Evolutionary conservation across 2,797 vertebrate species (phyloP).

Genomic region (Oreochromis mossambicus): DNA sequence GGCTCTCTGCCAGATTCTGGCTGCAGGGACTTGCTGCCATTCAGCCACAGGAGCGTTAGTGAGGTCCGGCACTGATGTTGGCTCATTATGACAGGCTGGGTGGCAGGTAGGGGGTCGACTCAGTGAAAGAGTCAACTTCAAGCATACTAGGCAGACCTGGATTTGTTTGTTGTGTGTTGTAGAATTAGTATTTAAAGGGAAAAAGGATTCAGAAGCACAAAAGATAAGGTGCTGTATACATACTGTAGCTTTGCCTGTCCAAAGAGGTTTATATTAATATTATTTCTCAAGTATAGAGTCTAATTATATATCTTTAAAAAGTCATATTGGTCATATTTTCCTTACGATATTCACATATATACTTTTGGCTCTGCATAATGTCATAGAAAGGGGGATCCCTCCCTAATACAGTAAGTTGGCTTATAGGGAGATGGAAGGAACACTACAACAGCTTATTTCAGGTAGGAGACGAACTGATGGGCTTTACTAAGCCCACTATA

Average conservation of each 20-base stretch:
- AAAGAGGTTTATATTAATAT: neutral
- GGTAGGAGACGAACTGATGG: neutral
- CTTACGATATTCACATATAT: no score
- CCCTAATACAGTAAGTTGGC: neutral
- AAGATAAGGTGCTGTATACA: neutral
- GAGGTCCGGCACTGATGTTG: neutral
- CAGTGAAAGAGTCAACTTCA: neutral
- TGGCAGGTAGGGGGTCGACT: neutral
- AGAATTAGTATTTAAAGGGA: neutral
- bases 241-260: neutral
- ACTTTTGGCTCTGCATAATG: neutral
- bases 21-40: neutral
- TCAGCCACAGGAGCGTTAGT: neutral
- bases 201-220: neutral
- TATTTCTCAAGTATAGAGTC: neutral
- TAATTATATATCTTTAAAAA: no score
- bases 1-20: neutral
- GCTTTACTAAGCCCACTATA: rapidly evolving
- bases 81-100: neutral
- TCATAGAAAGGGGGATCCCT: neutral
- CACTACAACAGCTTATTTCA: neutral
- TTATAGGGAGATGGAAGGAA: neutral
- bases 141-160: rapidly evolving
- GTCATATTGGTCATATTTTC: no score
- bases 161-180: neutral